Evolutionary conservation across 2,888 invertebrate species (phyloP), one percentile per base, ranked within the genome.

Genomic region (Parnassius orleans): DNA sequence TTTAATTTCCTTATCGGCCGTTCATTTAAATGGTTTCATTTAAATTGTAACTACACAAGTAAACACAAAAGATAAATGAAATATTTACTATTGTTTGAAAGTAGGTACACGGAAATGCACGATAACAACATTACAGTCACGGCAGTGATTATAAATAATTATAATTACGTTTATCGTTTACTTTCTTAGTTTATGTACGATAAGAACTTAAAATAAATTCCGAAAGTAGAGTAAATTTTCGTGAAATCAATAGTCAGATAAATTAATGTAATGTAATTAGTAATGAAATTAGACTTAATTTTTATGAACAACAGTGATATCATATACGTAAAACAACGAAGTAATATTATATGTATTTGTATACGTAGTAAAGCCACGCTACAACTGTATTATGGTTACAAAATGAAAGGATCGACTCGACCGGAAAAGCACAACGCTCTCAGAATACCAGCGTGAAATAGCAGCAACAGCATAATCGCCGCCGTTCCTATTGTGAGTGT

Each of bases 1-100:
- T 59, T 55, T 50, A 55, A 41, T 58, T 43, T 55, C 24, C 51
- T 59, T 63, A 63, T 63, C 63, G 54, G 44, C 9, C 58, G 10
- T 55, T 56, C 51, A 15, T 55, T 55, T n/a, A 33, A 61, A 14
- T 61, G 61, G 51, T 11, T 52, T 24, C 50, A 61, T 46, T 55
- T n/a, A 50, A 52, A 42, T 55, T 59, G 58, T 63, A 56, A 12
- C 12, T 48, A 48, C n/a, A 3, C 19, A 10, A 47, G 42, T 59
- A 52, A 58, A 59, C 44, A 52, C 7, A 24, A 11, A 19, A 33
- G 58, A 63, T 63, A 59, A 59, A 41, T 19, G 24, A 61, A 57
- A 52, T 41, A 14, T 61, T 53, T 43, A 57, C 50, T 50, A 53
- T 53, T 58, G 51, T 46, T 58, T 53, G 1, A 43, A 42, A 60